Evolutionary conservation across 2,888 invertebrate genomes (phyloP).

Genomic region (Conistra vaccinii): DNA sequence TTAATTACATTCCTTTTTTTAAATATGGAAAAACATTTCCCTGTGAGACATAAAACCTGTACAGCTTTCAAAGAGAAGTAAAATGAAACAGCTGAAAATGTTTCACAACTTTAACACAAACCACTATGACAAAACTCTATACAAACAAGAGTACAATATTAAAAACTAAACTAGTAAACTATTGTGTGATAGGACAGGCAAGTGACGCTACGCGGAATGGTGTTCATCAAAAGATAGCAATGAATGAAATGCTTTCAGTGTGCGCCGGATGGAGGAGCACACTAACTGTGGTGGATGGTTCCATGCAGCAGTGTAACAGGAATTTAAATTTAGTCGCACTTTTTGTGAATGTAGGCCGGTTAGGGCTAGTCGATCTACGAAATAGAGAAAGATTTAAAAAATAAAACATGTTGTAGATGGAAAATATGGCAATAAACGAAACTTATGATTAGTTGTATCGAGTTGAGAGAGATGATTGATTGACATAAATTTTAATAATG

Average conservation of each 20-base stretch:
- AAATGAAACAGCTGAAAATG: neutral
- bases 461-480: neutral
- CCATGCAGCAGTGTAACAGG: slow-evolving; percentile 19
- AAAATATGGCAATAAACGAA: neutral
- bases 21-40: neutral
- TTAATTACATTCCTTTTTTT: neutral
- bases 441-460: neutral
- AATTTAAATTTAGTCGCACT: neutral
- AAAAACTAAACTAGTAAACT: slow-evolving; percentile 48
- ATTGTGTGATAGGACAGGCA: slow-evolving; percentile 60
- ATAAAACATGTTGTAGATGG: neutral
- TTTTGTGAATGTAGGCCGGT: neutral
- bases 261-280: slow-evolving; percentile 39
- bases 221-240: slow-evolving; percentile 61
- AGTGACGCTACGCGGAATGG: slow-evolving; percentile 49
- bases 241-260: slow-evolving; percentile 60
- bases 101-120: neutral
- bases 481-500: too few relatives aligned
- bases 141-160: slow-evolving; percentile 35
- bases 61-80: neutral
- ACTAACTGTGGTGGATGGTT: slow-evolving; percentile 30
- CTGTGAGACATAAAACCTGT: neutral
- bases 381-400: neutral
- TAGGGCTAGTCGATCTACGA: neutral
- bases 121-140: neutral